These are phyloP conservation scores for Hecatera dysodea DNA, from an alignment of 2,888 invertebrate species.

Conservation along the genomic window DNA sequence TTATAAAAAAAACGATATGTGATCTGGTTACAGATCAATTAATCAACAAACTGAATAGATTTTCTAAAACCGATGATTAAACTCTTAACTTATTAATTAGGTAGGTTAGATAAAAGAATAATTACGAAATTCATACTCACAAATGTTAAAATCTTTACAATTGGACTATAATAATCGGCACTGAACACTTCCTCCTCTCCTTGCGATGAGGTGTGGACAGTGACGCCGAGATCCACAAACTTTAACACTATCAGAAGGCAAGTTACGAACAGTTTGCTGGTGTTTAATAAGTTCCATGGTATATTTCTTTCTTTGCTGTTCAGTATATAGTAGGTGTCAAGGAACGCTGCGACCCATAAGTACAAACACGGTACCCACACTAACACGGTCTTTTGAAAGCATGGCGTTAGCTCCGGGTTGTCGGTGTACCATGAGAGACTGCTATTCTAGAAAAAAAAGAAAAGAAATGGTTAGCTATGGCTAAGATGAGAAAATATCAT, in stretches of 20 bases:
- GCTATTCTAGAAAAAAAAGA: conserved; percentile 92
- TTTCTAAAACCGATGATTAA: neutral
- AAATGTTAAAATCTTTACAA: conserved; percentile 94
- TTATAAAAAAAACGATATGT: neutral
- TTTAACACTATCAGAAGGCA: conserved; percentile 92
- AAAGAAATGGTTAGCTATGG: conserved; percentile 12
- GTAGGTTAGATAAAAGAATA: neutral
- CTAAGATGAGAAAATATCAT: neutral
- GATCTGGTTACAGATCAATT: no score
- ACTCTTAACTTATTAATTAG: neutral
- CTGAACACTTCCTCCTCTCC: conserved; percentile 89
- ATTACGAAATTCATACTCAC: conserved; percentile 91
- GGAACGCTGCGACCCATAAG: conserved; percentile 94
- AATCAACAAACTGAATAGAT: neutral
- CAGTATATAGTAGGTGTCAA: conserved; percentile 94
- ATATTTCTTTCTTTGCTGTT: conserved; percentile 94
- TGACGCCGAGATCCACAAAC: conserved; percentile 92
- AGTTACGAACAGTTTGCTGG: conserved; percentile 93
- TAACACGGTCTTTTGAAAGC: conserved; percentile 97
- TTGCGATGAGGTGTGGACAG: conserved; percentile 90
- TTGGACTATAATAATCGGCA: conserved; percentile 94
- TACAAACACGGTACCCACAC: conserved; percentile 97
- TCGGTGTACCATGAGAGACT: conserved; percentile 95
- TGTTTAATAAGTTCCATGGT: conserved; percentile 94
- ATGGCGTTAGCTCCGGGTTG: conserved; percentile 96